Percentiles rank a stretch among this genome's conserved stretches.
Evolutionary conservation across 2,888 invertebrate genomes (phyloP).

Genomic region (Limnephilus lunatus): DNA sequence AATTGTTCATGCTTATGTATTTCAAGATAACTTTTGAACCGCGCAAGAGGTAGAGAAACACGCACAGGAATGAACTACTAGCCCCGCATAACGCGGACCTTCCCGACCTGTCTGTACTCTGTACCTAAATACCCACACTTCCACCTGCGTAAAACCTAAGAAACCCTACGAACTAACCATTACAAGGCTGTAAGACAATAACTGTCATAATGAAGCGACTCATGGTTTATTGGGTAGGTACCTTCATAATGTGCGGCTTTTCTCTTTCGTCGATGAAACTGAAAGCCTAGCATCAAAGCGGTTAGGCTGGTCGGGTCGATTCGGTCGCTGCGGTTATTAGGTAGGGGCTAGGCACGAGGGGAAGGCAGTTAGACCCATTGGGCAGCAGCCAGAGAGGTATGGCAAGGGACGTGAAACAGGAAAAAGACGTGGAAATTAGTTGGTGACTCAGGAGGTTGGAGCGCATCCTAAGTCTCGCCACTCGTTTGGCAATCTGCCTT

Average conservation of each 20-base stretch:
- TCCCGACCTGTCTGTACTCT: not conserved
- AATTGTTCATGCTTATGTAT: not conserved
- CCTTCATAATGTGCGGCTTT: not conserved
- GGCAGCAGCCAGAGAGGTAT: not conserved
- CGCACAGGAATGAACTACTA: not conserved
- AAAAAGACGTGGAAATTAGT: not conserved
- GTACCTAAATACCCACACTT: not conserved
- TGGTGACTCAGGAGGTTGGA: not conserved
- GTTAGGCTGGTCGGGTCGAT: not conserved
- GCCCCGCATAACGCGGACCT: not conserved
- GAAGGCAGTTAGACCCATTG: not conserved
- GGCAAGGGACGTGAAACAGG: not conserved
- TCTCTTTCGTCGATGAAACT: not conserved
- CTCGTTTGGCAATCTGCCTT: not conserved
- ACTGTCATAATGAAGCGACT: not conserved
- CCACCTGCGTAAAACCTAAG: not conserved
- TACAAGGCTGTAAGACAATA: not conserved
- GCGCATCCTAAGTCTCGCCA: not conserved
- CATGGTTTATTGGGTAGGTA: not conserved
- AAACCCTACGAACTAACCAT: not conserved
- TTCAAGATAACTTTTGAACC: not conserved
- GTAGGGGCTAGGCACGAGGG: not conserved
- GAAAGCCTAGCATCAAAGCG: not conserved
- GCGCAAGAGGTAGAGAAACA: not conserved
- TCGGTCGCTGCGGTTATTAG: slow-evolving; percentile 1